Evolutionary conservation across 2,888 invertebrate genomes (phyloP).

Genomic region (Anthophora plumipes): DNA sequence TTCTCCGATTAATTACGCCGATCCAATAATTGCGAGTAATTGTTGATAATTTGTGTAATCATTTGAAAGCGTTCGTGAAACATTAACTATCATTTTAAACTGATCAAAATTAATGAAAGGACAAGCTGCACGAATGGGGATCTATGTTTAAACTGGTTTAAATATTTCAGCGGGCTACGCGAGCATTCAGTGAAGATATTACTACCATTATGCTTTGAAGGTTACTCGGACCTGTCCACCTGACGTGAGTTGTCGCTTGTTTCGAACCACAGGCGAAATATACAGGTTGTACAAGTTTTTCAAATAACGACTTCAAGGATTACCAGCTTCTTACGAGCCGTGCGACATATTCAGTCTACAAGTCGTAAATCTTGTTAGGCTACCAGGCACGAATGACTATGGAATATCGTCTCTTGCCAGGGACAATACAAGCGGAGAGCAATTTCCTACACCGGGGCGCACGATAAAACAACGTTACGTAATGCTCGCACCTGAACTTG

Average conservation of each 20-base stretch:
- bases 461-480: constrained; percentile 31
- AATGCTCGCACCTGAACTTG: constrained; percentile 9
- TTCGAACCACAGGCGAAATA: not conserved
- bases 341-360: not conserved
- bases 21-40: too few species aligned
- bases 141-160: constrained; percentile 1
- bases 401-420: not conserved
- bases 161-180: not conserved
- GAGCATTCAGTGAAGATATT: constrained; percentile 3
- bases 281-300: not conserved
- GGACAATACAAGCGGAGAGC: not conserved
- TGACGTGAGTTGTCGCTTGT: not conserved
- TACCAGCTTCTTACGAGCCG: not conserved
- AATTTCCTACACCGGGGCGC: not conserved
- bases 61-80: too few species aligned
- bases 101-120: not conserved
- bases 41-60: too few species aligned
- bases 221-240: not conserved
- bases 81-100: too few species aligned
- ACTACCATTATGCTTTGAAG: not conserved
- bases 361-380: constrained; percentile 16
- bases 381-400: not conserved
- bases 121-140: not conserved
- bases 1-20: too few species aligned
- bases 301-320: not conserved